A percentile compares a stretch with the other conserved stretches of the same genome.
Evolutionary conservation across 2,113 vertebrate species (phyloP).

Genomic region (Chloebia gouldiae): DNA sequence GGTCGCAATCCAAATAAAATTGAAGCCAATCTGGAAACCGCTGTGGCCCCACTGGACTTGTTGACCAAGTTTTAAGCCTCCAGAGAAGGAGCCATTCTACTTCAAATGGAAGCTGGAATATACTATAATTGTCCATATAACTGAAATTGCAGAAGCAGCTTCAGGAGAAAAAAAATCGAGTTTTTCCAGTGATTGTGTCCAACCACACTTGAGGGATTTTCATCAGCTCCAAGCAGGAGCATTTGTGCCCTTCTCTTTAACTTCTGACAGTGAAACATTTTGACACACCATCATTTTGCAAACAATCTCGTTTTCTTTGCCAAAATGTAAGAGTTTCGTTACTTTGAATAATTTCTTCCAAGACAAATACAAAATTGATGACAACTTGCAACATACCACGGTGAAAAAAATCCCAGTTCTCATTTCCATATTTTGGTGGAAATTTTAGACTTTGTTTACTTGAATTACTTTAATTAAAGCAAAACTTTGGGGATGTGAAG

Average conservation of each 20-base stretch:
- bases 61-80: not conserved
- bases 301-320: not conserved
- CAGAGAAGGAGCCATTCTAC: not conserved
- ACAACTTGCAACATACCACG: not conserved
- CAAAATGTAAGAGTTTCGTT: not conserved
- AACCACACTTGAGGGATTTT: not conserved
- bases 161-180: not conserved
- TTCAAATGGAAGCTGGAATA: not conserved
- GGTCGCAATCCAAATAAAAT: not conserved
- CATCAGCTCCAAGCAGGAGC: not conserved
- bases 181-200: not conserved
- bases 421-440: not conserved
- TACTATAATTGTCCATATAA: fast-evolving
- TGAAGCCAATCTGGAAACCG: not conserved
- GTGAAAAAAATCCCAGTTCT: not conserved
- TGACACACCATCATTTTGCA: not conserved
- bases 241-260: not conserved
- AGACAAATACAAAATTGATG: not conserved
- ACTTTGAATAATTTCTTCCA: not conserved
- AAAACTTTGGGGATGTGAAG: not conserved
- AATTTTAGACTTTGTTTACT: not conserved
- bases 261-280: not conserved
- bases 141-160: not conserved
- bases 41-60: not conserved
- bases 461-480: not conserved